phyloP scores from a whole-genome alignment of 1,140 invertebrate species.

The Halyomorpha halys region DNA sequence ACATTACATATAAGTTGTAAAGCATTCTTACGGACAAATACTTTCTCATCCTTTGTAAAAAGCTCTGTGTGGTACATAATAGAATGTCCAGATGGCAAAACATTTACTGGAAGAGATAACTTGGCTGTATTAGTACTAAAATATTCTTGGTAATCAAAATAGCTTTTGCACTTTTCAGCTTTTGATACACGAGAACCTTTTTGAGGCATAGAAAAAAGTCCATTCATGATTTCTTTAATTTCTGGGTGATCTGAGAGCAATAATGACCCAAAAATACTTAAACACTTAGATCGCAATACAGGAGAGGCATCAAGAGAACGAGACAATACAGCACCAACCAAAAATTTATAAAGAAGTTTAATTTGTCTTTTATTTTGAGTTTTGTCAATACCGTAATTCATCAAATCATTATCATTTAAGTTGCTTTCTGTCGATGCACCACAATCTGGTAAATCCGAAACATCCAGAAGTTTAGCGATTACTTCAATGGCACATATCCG shows the following conservation, averaged over 20 bases:
- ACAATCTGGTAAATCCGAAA: conserved; percentile 27
- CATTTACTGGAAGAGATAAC: conserved; percentile 27
- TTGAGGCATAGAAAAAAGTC: background rate
- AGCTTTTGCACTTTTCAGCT: background rate
- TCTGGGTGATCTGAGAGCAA: conserved; percentile 36
- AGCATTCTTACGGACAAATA: conserved; percentile 45
- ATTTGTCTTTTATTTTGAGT: too few species aligned
- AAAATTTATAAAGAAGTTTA: conserved; percentile 34
- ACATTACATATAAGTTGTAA: conserved; percentile 29
- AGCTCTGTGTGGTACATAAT: conserved; percentile 41
- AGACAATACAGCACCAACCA: conserved; percentile 42
- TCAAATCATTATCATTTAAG: too few species aligned
- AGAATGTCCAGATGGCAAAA: conserved; percentile 35
- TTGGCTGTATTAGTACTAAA: conserved; percentile 29
- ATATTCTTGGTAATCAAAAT: conserved; percentile 27
- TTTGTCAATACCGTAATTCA: too few species aligned
- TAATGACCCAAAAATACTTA: conserved; percentile 43
- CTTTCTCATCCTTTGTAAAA: conserved; percentile 45
- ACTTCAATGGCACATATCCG: conserved; percentile 48
- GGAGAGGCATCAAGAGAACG: conserved; percentile 46
- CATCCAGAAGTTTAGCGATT: conserved; percentile 39
- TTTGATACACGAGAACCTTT: conserved; percentile 10
- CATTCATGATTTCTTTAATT: conserved; percentile 28
- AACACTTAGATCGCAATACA: conserved; percentile 46
- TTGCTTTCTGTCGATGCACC: too few species aligned